Base-by-base conservation (phyloP, 1,140 invertebrate species). In the Papilio machaon region DNA sequence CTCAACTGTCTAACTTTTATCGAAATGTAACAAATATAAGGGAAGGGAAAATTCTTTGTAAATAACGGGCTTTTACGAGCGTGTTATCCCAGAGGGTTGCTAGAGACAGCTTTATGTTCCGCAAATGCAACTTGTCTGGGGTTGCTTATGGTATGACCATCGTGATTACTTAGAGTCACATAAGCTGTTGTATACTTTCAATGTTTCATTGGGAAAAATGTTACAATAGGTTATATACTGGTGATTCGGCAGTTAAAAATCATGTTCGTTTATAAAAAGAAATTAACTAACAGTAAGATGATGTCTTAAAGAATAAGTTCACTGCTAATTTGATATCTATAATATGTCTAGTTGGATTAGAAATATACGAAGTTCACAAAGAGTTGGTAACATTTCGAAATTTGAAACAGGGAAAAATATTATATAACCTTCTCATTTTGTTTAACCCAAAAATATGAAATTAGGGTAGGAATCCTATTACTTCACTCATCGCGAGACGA, bases 1-100 rank as follows among this genome's bases (percentile, higher is more conserved):
- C 64, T 35, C 23, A 70, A 70, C 64, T 70, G 64, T 70, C 64
- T 35, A 70, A 70, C 64, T 70, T 70, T 70, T 70, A 70, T 70
- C 64, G 23, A 38, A 70, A 70, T 38, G 64, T 70, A 70, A 70
- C 64, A 38, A 70, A 70, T 35, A 70, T 70, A 35, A 70, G 64
- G 13, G 30, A 35, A 70, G 9, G 54, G 60, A 64, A 35, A 15
- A 35, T 70, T 15, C 64, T 70, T 70, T 70, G 10, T 38, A 38
- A 70, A 64, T 64, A 70, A 70, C 64, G 35, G 64, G 23, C 64
- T 70, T 70, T 70, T 70, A 70, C 64, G 23, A 70, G 23, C 64
- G 64, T 70, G 64, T 38, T 70, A 70, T 70, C 64, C 64, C 64
- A 38, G 30, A 70, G 64, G 64, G 64, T 70, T 15, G 64, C n/a